Percentiles rank a stretch among this genome's conserved stretches.
These are phyloP conservation scores for Eupithecia insigniata DNA, from an alignment of 2,888 invertebrate species.

Conservation along the genomic window DNA sequence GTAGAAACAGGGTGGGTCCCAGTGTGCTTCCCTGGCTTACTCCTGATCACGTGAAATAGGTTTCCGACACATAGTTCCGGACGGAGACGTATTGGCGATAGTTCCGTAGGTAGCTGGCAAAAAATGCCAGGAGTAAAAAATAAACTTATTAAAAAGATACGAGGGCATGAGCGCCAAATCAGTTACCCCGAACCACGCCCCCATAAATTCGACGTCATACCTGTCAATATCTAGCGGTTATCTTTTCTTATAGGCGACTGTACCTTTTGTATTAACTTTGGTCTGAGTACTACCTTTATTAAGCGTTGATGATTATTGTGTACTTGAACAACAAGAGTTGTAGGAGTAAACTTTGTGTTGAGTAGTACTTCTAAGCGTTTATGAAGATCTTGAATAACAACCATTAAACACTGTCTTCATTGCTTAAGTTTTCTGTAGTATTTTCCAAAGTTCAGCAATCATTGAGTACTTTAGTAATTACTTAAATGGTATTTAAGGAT, in stretches of 20 bases:
- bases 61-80: too few relatives aligned
- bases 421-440: constrained; percentile 17
- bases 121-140: too few relatives aligned
- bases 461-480: background rate
- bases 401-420: constrained; percentile 18
- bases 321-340: constrained; percentile 20
- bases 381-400: constrained; percentile 12
- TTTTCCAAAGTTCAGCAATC: constrained; percentile 3
- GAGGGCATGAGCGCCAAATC: background rate
- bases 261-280: constrained; percentile 6
- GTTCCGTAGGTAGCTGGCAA: too few relatives aligned
- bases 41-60: too few relatives aligned
- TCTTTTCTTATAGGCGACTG: background rate
- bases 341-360: background rate
- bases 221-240: background rate
- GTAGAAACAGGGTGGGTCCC: too few relatives aligned
- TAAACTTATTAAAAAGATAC: too few relatives aligned
- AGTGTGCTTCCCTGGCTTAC: too few relatives aligned
- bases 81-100: too few relatives aligned
- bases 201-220: background rate
- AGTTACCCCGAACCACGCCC: background rate
- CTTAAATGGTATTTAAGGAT: background rate
- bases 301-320: constrained; percentile 17
- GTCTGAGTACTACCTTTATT: constrained; percentile 16
- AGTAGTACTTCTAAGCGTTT: constrained; percentile 15